A percentile compares a stretch with the other conserved stretches of the same genome.
These are phyloP conservation scores for Macrochelys suwanniensis DNA, from an alignment of 2,797 vertebrate genomes.

Conservation along the genomic window DNA sequence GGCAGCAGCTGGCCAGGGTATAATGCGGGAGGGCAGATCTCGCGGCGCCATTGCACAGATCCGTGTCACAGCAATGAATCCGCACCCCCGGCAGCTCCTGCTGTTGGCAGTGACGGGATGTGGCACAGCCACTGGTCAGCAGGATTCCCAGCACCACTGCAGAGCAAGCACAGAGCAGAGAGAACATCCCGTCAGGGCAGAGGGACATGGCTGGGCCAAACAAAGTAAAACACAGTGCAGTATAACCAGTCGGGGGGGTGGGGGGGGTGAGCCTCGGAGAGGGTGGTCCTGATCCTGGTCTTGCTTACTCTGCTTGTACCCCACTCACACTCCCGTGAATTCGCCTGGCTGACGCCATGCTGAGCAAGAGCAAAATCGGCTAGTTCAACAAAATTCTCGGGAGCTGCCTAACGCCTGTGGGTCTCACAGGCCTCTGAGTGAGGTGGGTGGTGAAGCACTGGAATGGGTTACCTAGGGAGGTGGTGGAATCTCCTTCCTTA, in stretches of 20 bases:
- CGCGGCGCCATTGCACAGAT: slow-evolving; percentile 86
- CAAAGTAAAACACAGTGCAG: too few species aligned
- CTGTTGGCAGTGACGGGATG: slow-evolving; percentile 94
- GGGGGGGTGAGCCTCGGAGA: not conserved
- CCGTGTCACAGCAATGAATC: slow-evolving; percentile 88
- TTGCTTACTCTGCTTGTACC: not conserved
- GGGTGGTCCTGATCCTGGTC: not conserved
- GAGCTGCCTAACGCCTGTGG: not conserved
- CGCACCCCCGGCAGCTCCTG: slow-evolving; percentile 91
- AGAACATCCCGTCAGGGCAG: accelerated
- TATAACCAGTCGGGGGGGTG: not conserved
- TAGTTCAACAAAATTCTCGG: not conserved
- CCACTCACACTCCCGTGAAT: not conserved
- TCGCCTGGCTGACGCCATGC: not conserved
- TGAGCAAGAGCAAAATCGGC: not conserved
- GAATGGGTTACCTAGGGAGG: too few species aligned
- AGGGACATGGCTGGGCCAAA: too few species aligned
- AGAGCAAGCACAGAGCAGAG: not conserved
- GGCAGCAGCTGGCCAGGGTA: accelerated
- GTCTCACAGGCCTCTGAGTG: not conserved
- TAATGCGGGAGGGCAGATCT: slow-evolving; percentile 32
- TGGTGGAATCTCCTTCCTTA: too few species aligned
- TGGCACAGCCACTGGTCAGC: slow-evolving; percentile 92
- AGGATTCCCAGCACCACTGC: slow-evolving; percentile 90
- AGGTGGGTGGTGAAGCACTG: too few species aligned